Percentiles rank a stretch among this genome's conserved stretches.
Conservation (phyloP, 2,797 vertebrate genomes). For the Hemibagrus guttatus region DNA sequence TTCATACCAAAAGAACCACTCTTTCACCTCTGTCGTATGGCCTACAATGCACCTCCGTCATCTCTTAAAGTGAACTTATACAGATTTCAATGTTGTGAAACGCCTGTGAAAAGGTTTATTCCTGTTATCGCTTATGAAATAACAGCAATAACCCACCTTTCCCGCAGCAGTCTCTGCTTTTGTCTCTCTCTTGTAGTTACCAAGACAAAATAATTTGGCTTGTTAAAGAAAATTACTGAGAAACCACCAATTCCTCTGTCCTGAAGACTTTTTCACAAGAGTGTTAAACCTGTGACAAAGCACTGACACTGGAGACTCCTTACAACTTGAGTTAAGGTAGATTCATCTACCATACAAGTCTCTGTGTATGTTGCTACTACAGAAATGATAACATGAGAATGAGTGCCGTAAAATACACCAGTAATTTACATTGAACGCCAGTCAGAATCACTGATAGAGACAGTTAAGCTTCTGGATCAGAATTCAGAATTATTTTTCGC, state of each 20-base stretch:
- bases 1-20: conserved; percentile 7
- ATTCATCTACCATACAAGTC: too few relatives aligned
- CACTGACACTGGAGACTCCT: neutral
- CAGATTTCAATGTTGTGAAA: neutral
- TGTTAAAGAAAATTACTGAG: neutral
- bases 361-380: too few relatives aligned
- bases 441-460: neutral
- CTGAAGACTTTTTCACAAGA: neutral
- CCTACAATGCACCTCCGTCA: neutral
- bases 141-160: neutral
- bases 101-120: neutral
- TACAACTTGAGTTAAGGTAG: neutral
- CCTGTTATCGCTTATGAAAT: neutral
- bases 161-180: neutral
- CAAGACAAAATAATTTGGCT: neutral
- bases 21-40: neutral
- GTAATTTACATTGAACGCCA: neutral
- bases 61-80: neutral
- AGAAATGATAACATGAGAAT: neutral
- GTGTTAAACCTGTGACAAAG: neutral
- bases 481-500: neutral
- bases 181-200: neutral
- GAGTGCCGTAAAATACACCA: neutral
- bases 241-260: neutral
- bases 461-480: neutral